phyloP scores from a whole-genome alignment of 2,797 vertebrate species.

The Adrianichthys oophorus region DNA sequence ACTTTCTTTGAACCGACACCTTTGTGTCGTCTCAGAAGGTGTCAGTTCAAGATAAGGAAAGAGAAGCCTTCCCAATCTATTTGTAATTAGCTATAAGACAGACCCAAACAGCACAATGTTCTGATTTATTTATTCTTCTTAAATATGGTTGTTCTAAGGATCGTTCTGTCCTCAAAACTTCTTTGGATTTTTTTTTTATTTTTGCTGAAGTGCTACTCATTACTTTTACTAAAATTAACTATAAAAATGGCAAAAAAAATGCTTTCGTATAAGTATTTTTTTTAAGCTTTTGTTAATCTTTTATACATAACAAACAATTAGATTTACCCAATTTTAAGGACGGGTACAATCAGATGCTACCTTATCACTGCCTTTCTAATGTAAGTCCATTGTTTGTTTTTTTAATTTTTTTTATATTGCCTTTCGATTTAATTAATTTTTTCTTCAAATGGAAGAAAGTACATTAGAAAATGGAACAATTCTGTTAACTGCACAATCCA shows the following conservation, averaged over 20 bases:
- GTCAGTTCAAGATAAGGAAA: slow-evolving; percentile 45
- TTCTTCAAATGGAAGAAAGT: background rate
- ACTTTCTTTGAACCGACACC: slow-evolving; percentile 49
- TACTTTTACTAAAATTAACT: too few relatives aligned
- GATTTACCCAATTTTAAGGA: too few relatives aligned
- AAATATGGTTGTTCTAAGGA: too few relatives aligned
- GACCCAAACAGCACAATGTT: too few relatives aligned
- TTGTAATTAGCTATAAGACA: slow-evolving; percentile 57
- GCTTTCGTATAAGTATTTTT: too few relatives aligned
- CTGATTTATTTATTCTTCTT: too few relatives aligned
- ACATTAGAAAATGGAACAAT: slow-evolving; percentile 19
- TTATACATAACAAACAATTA: too few relatives aligned
- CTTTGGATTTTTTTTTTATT: background rate
- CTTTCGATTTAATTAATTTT: background rate
- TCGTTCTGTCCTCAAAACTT: background rate
- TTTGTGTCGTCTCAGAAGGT: slow-evolving; percentile 40
- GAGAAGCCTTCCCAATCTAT: slow-evolving; percentile 45
- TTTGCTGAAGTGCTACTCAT: too few relatives aligned
- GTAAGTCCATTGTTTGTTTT: background rate
- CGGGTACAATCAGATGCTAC: too few relatives aligned
- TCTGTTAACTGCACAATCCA: slow-evolving; percentile 11
- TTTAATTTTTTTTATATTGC: background rate
- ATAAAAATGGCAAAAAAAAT: too few relatives aligned
- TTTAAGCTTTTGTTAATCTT: too few relatives aligned
- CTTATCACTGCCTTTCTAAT: too few relatives aligned